Conservation (phyloP, 1,140 invertebrate species). For the Drosophila littoralis region DNA sequence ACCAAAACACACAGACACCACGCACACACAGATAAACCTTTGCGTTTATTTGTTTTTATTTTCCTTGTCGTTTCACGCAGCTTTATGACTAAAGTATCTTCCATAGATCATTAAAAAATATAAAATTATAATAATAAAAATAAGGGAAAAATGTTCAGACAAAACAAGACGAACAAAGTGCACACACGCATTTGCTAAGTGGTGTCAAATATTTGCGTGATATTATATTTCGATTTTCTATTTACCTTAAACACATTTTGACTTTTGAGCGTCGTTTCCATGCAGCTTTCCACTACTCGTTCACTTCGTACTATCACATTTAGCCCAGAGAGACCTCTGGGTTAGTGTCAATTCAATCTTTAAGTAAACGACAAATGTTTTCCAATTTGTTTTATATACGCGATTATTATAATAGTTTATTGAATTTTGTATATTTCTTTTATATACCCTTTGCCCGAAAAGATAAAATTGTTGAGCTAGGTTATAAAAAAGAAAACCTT, state of each 20-base stretch:
- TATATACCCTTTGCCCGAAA: too few relatives aligned
- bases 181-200: conserved; percentile 68
- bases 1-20: conserved; percentile 12
- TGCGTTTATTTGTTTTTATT: conserved; percentile 31
- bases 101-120: conserved; percentile 21
- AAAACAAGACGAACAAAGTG: conserved; percentile 44
- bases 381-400: too few relatives aligned
- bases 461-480: too few relatives aligned
- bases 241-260: conserved; percentile 58
- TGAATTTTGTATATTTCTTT: too few relatives aligned
- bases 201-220: conserved; percentile 80
- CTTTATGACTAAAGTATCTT: conserved; percentile 23
- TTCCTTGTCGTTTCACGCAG: conserved; percentile 39
- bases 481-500: too few relatives aligned
- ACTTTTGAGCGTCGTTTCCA: conserved; percentile 36
- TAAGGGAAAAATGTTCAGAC: conserved; percentile 4
- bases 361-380: not conserved
- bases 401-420: too few relatives aligned
- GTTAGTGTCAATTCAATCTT: not conserved
- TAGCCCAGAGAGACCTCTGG: not conserved
- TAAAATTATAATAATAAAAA: conserved; percentile 11
- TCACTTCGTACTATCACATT: not conserved
- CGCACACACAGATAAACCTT: conserved; percentile 4
- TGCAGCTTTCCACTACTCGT: not conserved
- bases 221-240: conserved; percentile 80